Conservation (phyloP, 2,888 invertebrate species). For the Silvanus unidentatus region DNA sequence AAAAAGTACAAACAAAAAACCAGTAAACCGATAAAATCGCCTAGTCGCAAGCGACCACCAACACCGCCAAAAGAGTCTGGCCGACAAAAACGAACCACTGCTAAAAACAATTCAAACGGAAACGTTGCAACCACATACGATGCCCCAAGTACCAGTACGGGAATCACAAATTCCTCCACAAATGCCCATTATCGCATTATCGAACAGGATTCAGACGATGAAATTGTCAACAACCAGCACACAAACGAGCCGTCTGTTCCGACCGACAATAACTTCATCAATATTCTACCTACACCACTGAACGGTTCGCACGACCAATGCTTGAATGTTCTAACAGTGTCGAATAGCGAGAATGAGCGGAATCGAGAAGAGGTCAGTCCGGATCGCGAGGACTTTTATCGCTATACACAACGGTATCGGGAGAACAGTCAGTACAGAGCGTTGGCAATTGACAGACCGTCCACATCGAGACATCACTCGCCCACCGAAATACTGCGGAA, state of each 20-base stretch:
- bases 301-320: conserved; percentile 50
- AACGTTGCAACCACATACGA: conserved; percentile 39
- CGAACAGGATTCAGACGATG: conserved; percentile 59
- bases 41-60: conserved; percentile 15
- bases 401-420: neutral
- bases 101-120: conserved; percentile 29
- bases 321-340: conserved; percentile 38
- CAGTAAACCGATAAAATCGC: too few species aligned
- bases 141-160: conserved; percentile 63
- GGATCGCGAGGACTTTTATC: conserved; percentile 16
- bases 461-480: neutral
- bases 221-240: conserved; percentile 30
- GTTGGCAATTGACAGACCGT: neutral
- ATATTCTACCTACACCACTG: conserved; percentile 55
- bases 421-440: neutral
- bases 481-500: neutral
- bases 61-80: conserved; percentile 3
- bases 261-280: conserved; percentile 48
- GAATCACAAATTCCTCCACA: conserved; percentile 43
- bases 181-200: conserved; percentile 39
- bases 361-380: conserved; percentile 47
- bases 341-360: conserved; percentile 48
- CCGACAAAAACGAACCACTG: conserved; percentile 24
- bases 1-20: conserved; percentile 22
- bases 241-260: conserved; percentile 11